phyloP scores from a whole-genome alignment of 2,888 invertebrate genomes.

The Punctoribates punctum region DNA sequence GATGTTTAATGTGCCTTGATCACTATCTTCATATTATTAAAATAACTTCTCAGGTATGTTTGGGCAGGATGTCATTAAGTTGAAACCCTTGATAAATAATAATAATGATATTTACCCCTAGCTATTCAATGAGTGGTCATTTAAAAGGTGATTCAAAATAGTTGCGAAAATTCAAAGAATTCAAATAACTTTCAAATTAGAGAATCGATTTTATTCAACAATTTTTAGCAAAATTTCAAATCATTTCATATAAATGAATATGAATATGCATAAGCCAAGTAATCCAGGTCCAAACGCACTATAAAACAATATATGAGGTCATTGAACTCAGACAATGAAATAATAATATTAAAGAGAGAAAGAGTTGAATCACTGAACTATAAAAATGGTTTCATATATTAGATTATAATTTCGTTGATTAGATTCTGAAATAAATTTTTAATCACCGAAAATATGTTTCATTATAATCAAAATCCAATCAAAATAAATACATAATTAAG shows the following conservation, averaged over 20 bases:
- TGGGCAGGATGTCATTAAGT: too few relatives aligned
- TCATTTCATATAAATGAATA: background rate
- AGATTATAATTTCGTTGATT: background rate
- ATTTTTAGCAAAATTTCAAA: background rate
- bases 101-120: too few relatives aligned
- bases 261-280: background rate
- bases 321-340: background rate
- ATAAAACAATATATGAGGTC: background rate
- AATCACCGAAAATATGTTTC: background rate
- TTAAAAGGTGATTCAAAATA: too few relatives aligned
- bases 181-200: too few relatives aligned
- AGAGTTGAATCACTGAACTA: background rate
- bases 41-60: too few relatives aligned
- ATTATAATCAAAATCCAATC: background rate
- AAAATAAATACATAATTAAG: background rate
- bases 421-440: background rate
- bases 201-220: too few relatives aligned
- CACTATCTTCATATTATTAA: too few relatives aligned
- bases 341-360: background rate
- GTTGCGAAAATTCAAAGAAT: too few relatives aligned
- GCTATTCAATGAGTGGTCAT: too few relatives aligned
- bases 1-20: too few relatives aligned
- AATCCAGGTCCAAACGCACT: background rate
- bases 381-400: background rate
- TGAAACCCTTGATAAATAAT: too few relatives aligned